Evolutionary conservation across 2,113 vertebrate genomes (phyloP).

Genomic region (Crocuta crocuta): DNA sequence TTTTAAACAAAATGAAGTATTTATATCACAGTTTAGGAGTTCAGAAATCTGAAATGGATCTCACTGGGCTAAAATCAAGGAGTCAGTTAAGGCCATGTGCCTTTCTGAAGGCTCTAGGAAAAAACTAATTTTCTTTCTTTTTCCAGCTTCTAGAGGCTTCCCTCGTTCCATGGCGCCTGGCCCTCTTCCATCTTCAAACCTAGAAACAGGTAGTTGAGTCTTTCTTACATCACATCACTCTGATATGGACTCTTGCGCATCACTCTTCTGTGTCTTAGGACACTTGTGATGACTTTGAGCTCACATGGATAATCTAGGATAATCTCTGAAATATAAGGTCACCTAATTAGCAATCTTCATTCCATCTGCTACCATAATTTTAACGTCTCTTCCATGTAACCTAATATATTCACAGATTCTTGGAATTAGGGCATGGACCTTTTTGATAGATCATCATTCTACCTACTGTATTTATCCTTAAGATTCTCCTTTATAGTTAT

Average conservation of each 20-base stretch:
- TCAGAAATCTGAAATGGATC: neutral
- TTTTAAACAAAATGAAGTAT: neutral
- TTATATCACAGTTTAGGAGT: neutral
- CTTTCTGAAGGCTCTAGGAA: neutral
- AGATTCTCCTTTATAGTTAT: neutral
- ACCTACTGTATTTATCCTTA: neutral
- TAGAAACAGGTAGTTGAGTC: no score
- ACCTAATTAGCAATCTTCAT: neutral
- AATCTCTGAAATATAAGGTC: neutral
- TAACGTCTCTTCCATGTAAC: neutral
- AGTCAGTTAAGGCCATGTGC: neutral
- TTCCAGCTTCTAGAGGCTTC: neutral
- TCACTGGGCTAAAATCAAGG: neutral
- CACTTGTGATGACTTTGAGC: neutral
- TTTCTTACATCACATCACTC: neutral
- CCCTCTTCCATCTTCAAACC: neutral
- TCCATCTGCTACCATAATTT: neutral
- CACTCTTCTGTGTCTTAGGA: neutral
- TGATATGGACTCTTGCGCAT: neutral
- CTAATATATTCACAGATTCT: neutral
- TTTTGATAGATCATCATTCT: neutral
- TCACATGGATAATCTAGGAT: neutral
- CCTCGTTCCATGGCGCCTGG: neutral
- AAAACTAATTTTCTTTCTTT: neutral
- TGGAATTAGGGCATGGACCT: neutral